A percentile compares a stretch with the other conserved stretches of the same genome.
phyloP scores from a whole-genome alignment of 2,888 invertebrate genomes.

The Ariolimax columbianus region DNA sequence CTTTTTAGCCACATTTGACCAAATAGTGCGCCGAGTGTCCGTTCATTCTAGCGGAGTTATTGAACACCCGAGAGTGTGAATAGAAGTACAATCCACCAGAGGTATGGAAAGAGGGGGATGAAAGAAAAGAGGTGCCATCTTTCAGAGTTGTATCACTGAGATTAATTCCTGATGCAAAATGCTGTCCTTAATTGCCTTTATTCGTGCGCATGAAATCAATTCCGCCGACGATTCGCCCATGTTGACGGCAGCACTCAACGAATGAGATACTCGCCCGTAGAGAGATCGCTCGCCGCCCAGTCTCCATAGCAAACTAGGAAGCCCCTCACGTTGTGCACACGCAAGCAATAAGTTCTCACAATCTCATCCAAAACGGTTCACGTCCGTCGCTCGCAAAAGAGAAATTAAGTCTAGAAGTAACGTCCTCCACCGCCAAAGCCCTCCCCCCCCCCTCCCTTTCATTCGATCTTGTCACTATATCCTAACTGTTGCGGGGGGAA shows the following conservation, averaged over 20 bases:
- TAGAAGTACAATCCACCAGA: conserved; percentile 30
- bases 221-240: conserved; percentile 44
- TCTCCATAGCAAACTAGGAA: conserved; percentile 18
- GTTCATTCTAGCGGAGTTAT: conserved; percentile 40
- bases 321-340: conserved; percentile 40
- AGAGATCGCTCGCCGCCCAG: conserved; percentile 24
- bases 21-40: conserved; percentile 41
- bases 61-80: conserved; percentile 40
- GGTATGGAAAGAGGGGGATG: conserved; percentile 9
- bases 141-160: conserved; percentile 52
- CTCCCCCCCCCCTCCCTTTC: neutral
- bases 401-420: conserved; percentile 34
- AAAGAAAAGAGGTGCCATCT: conserved; percentile 27
- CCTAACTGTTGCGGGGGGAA: neutral
- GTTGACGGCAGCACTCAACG: conserved; percentile 42
- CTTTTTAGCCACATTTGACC: conserved; percentile 42
- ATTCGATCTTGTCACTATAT: neutral
- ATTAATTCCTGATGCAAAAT: conserved; percentile 56
- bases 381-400: conserved; percentile 29
- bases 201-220: conserved; percentile 57
- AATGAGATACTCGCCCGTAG: conserved; percentile 37
- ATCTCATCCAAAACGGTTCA: conserved; percentile 36
- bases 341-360: conserved; percentile 43
- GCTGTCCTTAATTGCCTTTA: conserved; percentile 58
- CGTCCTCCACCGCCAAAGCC: neutral